Evolutionary conservation across 1,140 invertebrate genomes (phyloP).

Genomic region (Drosophila gunungcola): DNA sequence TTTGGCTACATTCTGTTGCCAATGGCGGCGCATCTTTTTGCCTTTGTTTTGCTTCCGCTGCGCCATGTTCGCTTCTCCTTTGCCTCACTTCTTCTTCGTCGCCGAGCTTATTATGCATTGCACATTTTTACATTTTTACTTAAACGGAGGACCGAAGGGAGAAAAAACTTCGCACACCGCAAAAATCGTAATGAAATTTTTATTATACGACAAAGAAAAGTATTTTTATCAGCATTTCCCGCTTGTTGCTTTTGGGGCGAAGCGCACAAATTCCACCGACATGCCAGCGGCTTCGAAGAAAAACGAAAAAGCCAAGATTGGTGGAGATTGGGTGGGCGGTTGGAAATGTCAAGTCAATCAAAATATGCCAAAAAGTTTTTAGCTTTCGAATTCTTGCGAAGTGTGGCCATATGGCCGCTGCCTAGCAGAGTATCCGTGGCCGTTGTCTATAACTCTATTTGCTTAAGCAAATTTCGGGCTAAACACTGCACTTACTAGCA

Average conservation of each 20-base stretch:
- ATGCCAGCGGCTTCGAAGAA: conserved; percentile 36
- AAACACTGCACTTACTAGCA: conserved; percentile 62
- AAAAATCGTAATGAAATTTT: conserved; percentile 84
- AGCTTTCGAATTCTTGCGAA: conserved; percentile 39
- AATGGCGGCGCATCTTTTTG: conserved; percentile 57
- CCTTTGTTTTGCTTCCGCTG: conserved; percentile 78
- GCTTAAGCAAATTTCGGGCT: conserved; percentile 75
- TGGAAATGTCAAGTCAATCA: conserved; percentile 73
- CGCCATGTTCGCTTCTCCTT: conserved; percentile 58
- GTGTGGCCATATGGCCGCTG: conserved; percentile 37
- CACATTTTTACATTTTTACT: conserved; percentile 80
- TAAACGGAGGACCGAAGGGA: conserved; percentile 26
- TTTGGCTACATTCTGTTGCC: conserved; percentile 31
- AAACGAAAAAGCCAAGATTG: conserved; percentile 5
- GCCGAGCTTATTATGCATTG: conserved; percentile 78
- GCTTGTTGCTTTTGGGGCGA: conserved; percentile 71
- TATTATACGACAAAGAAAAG: conserved; percentile 83
- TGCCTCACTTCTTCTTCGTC: conserved; percentile 26
- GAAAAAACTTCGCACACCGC: conserved; percentile 61
- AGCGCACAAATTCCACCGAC: conserved; percentile 50
- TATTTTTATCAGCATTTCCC: conserved; percentile 82
- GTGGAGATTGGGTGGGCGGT: conserved; percentile 10
- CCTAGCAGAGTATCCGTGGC: conserved; percentile 31
- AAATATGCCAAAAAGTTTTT: conserved; percentile 70
- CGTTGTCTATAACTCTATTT: conserved; percentile 56